Conservation (phyloP, 2,888 invertebrate genomes). For the Sialis lutaria region DNA sequence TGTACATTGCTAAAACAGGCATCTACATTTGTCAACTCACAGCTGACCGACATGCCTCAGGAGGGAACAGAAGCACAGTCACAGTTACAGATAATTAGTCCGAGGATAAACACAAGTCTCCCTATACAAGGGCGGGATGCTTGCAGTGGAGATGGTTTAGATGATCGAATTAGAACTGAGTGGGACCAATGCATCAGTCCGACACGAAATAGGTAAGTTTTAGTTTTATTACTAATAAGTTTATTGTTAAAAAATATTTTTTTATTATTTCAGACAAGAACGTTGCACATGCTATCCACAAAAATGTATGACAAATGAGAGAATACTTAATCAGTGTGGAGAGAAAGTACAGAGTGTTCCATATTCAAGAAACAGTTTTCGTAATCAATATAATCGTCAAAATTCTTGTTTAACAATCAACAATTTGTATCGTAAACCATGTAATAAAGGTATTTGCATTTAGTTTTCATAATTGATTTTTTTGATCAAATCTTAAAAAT, state of each 20-base stretch:
- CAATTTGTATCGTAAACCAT: no score
- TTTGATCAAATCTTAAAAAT: no score
- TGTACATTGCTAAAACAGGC: conserved; percentile 2
- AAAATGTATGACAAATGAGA: neutral
- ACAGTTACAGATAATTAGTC: neutral
- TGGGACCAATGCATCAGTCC: conserved; percentile 3
- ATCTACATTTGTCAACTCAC: neutral
- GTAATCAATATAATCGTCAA: neutral
- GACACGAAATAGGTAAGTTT: no score
- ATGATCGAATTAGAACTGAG: conserved; percentile 1
- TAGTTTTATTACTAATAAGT: no score
- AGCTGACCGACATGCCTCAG: neutral
- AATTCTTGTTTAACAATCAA: neutral
- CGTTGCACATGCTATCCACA: conserved; percentile 1
- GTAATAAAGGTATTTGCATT: no score
- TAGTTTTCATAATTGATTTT: no score
- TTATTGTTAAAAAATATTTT: neutral
- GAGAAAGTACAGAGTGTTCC: neutral
- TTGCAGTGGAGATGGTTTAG: neutral
- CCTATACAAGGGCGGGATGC: neutral
- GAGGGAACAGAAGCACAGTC: no score
- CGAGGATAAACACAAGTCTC: neutral
- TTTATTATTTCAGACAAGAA: neutral
- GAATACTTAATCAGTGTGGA: neutral
- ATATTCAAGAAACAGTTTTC: neutral